phyloP scores from a whole-genome alignment of 1,140 invertebrate species.

The Achroia grisella region DNA sequence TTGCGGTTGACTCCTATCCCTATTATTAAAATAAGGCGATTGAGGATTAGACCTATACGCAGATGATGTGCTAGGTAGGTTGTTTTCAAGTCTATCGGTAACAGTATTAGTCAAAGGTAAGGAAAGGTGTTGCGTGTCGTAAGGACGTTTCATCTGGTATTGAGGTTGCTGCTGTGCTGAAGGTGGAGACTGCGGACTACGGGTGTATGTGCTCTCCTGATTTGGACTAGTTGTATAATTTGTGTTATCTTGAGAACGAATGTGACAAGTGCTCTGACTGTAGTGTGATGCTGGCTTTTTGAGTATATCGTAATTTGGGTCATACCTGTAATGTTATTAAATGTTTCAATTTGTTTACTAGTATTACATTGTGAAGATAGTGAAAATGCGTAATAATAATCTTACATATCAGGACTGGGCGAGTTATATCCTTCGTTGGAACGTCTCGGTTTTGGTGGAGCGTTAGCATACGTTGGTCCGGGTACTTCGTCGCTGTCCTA shows the following conservation, averaged over 20 bases:
- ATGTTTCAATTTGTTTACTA: background rate
- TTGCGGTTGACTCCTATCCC: slow-evolving; percentile 59
- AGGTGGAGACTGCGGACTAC: slow-evolving; percentile 47
- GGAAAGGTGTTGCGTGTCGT: slow-evolving; percentile 63
- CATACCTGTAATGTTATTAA: slow-evolving; percentile 59
- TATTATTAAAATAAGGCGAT: slow-evolving; percentile 65
- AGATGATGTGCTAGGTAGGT: slow-evolving; percentile 37
- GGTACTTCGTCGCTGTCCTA: slow-evolving; percentile 54
- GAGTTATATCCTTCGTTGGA: slow-evolving; percentile 83
- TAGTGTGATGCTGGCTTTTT: slow-evolving; percentile 69
- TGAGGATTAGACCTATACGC: slow-evolving; percentile 51
- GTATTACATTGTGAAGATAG: slow-evolving; percentile 6
- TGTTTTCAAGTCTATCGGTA: slow-evolving; percentile 53
- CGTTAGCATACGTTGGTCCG: slow-evolving; percentile 88
- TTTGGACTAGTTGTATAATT: slow-evolving; percentile 44
- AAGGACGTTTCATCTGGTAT: slow-evolving; percentile 50
- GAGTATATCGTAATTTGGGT: slow-evolving; percentile 70
- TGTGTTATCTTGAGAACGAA: slow-evolving; percentile 47
- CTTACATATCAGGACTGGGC: slow-evolving; percentile 78
- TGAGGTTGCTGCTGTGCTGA: slow-evolving; percentile 28
- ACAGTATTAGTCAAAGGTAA: slow-evolving; percentile 58
- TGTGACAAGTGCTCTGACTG: slow-evolving; percentile 55
- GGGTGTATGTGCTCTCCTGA: slow-evolving; percentile 49
- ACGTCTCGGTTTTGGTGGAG: slow-evolving; percentile 88
- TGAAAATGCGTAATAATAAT: background rate